A percentile compares a stretch with the other conserved stretches of the same genome.
Evolutionary conservation across 64 coral and sea anemone genomes (phyloP).

Genomic region (Montipora cactus): DNA sequence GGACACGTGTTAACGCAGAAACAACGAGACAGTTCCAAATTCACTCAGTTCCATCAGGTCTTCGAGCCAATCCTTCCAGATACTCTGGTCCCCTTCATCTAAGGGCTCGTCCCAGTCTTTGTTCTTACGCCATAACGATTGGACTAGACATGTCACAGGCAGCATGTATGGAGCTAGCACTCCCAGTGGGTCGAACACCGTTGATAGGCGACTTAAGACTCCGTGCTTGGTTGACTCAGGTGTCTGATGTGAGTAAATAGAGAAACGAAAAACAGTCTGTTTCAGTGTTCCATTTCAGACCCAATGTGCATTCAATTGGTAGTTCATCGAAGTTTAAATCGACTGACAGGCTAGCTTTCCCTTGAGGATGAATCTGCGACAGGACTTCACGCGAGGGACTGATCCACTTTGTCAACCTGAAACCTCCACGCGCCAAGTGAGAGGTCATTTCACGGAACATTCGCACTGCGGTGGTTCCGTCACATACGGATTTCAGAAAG

Average conservation of each 20-base stretch:
- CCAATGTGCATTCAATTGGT: constrained; percentile 43
- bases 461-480: constrained; percentile 23
- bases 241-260: neutral
- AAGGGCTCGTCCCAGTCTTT: too few relatives aligned
- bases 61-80: constrained; percentile 1
- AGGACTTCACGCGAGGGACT: too few relatives aligned
- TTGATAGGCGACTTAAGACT: constrained; percentile 32
- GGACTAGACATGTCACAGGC: constrained; percentile 29
- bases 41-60: neutral
- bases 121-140: too few relatives aligned
- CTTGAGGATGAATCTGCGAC: too few relatives aligned
- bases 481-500: constrained; percentile 49
- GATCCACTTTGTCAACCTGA: neutral
- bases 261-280: constrained; percentile 46
- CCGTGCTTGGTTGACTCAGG: constrained; percentile 29
- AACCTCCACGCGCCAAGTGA: constrained; percentile 30
- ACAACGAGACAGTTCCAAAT: too few relatives aligned
- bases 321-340: constrained; percentile 60
- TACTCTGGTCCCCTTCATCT: neutral
- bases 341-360: constrained; percentile 4
- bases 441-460: constrained; percentile 36
- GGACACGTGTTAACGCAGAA: too few relatives aligned
- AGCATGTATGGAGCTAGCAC: constrained; percentile 17
- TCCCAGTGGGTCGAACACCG: constrained; percentile 47
- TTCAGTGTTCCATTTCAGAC: constrained; percentile 66